A percentile compares a stretch with the other conserved stretches of the same genome.
Evolutionary conservation across 1,140 invertebrate species (phyloP).

Genomic region (Saxidomus purpurata): DNA sequence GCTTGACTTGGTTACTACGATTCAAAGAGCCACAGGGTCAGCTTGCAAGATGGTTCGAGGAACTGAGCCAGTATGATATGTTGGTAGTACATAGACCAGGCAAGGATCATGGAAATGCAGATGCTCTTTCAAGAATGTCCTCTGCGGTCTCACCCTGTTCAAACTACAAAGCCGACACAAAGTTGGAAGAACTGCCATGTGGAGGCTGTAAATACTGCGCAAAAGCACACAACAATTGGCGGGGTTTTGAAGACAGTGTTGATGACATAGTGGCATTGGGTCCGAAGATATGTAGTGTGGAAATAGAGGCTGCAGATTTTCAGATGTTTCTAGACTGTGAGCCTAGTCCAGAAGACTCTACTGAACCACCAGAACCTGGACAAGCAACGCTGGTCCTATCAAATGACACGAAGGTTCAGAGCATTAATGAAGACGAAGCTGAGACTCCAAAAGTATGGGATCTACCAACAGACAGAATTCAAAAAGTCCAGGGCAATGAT

Average conservation of each 20-base stretch:
- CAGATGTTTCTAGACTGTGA: neutral
- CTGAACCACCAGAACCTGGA: too few species aligned
- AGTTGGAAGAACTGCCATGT: too few species aligned
- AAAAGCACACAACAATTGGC: neutral
- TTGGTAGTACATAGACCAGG: neutral
- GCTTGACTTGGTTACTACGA: slow-evolving; percentile 56
- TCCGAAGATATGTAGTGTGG: neutral
- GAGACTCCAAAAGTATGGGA: neutral
- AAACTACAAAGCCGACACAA: neutral
- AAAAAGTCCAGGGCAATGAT: neutral
- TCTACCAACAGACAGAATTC: neutral
- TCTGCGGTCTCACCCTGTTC: neutral
- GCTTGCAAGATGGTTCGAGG: slow-evolving; percentile 42
- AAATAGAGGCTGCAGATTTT: neutral
- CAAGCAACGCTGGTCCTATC: neutral
- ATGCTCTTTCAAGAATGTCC: slow-evolving; percentile 35
- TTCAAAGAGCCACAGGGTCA: slow-evolving; percentile 41
- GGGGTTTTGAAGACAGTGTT: neutral
- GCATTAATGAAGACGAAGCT: neutral
- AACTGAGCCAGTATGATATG: slow-evolving; percentile 33
- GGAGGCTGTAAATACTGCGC: slow-evolving; percentile 47
- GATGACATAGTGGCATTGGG: neutral
- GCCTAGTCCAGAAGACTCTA: neutral
- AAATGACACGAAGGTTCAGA: neutral
- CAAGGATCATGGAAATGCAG: slow-evolving; percentile 52